Base-by-base conservation (phyloP, 2,888 invertebrate species). In the Dilophus febrilis region DNA sequence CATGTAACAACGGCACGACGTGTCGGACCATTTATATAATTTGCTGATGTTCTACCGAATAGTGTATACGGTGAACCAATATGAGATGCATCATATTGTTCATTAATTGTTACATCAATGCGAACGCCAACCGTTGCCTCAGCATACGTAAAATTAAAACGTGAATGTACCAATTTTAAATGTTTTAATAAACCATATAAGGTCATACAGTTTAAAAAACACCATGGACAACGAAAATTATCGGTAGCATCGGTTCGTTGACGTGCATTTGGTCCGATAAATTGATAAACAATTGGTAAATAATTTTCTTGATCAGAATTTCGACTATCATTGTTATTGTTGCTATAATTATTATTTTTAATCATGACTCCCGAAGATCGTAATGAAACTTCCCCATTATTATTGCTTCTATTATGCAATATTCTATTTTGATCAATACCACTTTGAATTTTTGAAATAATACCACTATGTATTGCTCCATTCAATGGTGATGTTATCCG, bases 141-240 rank as follows among this genome's bases (percentile, higher is more conserved):
- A 43, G 55, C 59, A 59, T 90, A 92, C 3, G 86, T 84, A 55
- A 95, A 94, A 48, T 84, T 83, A 61, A 94, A 92, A 50, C 95
- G 71, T 3, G 88, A 82, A 64, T 95, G 95, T 57, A 90, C 90
- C 34, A 90, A 66, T 59, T 92, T 90, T 40, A 95, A 71, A 60
- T 95, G 95, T 58, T 92, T 94, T 30, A 95, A 70, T 47, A 95
- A 66, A 0, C 87, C 82, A 62, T 91, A 91, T 17, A 95, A 67
- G 28, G 78, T 72, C 40, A 79, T 74, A 53, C 92, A 94, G 63
- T 91, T 85, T 16, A 94, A 65, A 6, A 83, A 83, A 59, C 95
- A 95, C 94, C 94, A 95, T 1, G 95, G 94, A 57, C 95, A 95
- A 55, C 83, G 82, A 38, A 91, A 70, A 65, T 92, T 90, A 53